phyloP scores from a whole-genome alignment of 2,113 vertebrate genomes.

The Anarrhichthys ocellatus region DNA sequence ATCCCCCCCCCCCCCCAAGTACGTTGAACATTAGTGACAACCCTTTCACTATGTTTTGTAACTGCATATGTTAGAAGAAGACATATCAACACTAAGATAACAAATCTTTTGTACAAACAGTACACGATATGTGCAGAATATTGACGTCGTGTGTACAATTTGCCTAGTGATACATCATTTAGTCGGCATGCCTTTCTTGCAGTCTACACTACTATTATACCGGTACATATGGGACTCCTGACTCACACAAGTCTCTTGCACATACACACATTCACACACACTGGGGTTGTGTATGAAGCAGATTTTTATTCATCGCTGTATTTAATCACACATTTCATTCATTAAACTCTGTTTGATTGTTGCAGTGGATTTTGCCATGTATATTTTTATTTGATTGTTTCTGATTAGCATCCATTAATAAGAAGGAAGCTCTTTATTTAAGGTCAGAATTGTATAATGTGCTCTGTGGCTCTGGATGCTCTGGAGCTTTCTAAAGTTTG shows the following conservation, averaged over 20 bases:
- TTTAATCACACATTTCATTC: slow-evolving; percentile 64
- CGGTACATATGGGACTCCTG: slow-evolving; percentile 23
- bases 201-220: slow-evolving; percentile 27
- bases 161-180: slow-evolving; percentile 42
- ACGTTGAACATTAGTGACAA: neutral
- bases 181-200: slow-evolving; percentile 56
- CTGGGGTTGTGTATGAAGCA: slow-evolving; percentile 49
- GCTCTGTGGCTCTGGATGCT: neutral
- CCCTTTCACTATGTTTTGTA: slow-evolving; percentile 16
- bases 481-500: neutral
- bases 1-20: neutral
- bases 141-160: slow-evolving; percentile 19
- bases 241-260: slow-evolving; percentile 32
- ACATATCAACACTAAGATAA: neutral
- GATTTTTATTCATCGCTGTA: slow-evolving; percentile 64
- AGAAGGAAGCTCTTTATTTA: neutral
- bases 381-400: slow-evolving; percentile 35
- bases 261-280: slow-evolving; percentile 34
- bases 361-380: slow-evolving; percentile 30
- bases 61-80: slow-evolving; percentile 1
- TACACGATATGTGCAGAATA: slow-evolving; percentile 31
- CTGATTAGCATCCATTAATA: neutral
- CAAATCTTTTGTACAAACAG: slow-evolving; percentile 29
- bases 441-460: neutral
- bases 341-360: slow-evolving; percentile 76